Base-by-base conservation (phyloP, 2,797 vertebrate genomes). In the Malurus leucopterus region DNA sequence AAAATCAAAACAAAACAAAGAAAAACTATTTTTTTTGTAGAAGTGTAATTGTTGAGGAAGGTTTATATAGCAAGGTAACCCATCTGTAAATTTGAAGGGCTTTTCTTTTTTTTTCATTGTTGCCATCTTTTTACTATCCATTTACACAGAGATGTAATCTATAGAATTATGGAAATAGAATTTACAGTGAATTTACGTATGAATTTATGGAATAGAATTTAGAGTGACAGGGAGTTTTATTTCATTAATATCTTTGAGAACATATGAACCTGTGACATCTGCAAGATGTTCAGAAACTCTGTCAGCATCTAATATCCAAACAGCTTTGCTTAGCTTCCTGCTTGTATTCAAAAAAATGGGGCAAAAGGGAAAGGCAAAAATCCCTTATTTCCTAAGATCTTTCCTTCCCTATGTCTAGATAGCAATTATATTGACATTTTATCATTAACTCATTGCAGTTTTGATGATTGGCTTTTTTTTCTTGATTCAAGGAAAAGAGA, bases 291-390 rank as follows among this genome's bases (percentile, higher is more conserved):
- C 51, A 77, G 59, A 68, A 75, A 50, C 10, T 18, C 21, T 46
- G 24, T 11, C 0, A 4, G 8, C 1, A 2, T 41, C 18, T 43
- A 38, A 53, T 24, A n/a, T 13, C 26, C 19, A 68, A 61, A n/a
- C 34, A 65, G 36, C 36, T 41, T 24, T 41, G 3, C 9, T 3
- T 11, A 64, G 9, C 19, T 92, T 91, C 26, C 59, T 54, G 13
- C 4, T 73, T 46, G 2, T 30, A 29, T 49, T 15, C 36, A 51
- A 73, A 19, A 68, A 68, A 75, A 65, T 0, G 6, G 6, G 2
- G 2, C 2, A 1, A 46, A 34, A 34, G 4, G 1, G 2, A 4
- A 3, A 8, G 36, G 36, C 10, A 23, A 20, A 24, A 4, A 50
- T 69, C 23, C 9, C 11, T 43, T 62, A 15, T 71, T 58, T 83